These are phyloP conservation scores for Drosophila nikananu DNA, from an alignment of 1,140 invertebrate species.

Conservation along the genomic window DNA sequence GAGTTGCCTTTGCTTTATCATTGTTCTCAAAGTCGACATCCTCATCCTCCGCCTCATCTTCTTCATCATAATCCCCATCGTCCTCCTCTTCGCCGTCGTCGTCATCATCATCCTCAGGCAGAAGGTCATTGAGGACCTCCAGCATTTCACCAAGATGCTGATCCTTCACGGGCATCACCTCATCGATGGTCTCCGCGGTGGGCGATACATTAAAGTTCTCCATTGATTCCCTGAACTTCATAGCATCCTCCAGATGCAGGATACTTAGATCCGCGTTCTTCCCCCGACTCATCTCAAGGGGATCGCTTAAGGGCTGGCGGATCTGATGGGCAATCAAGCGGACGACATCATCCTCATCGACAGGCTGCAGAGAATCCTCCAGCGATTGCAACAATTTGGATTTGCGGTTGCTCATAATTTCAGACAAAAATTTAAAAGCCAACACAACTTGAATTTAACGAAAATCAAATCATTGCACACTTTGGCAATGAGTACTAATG, in stretches of 20 bases:
- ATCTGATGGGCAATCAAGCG: conserved; percentile 52
- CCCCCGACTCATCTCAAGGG: conserved; percentile 26
- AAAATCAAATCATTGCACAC: not conserved
- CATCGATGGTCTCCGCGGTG: conserved; percentile 35
- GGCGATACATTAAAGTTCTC: conserved; percentile 27
- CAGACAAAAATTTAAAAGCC: conserved; percentile 8
- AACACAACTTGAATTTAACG: conserved; percentile 24
- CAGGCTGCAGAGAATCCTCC: conserved; percentile 46
- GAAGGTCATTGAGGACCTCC: conserved; percentile 1
- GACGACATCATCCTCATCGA: conserved; percentile 42
- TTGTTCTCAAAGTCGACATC: not conserved
- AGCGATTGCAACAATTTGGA: conserved; percentile 66
- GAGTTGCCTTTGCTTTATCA: too few relatives aligned
- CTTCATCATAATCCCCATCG: conserved; percentile 15
- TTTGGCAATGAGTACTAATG: not conserved
- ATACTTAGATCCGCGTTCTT: conserved; percentile 41
- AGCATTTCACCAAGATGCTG: conserved; percentile 48
- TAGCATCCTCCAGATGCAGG: conserved; percentile 51
- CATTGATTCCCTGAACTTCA: conserved; percentile 48
- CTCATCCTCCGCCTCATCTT: not conserved
- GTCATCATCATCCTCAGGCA: not conserved
- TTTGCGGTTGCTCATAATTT: conserved; percentile 55
- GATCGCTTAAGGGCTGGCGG: conserved; percentile 48
- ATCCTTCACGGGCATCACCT: conserved; percentile 57
- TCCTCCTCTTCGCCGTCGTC: conserved; percentile 22